Evolutionary conservation across 2,888 invertebrate genomes (phyloP).

Genomic region (Aricia artaxerxes): DNA sequence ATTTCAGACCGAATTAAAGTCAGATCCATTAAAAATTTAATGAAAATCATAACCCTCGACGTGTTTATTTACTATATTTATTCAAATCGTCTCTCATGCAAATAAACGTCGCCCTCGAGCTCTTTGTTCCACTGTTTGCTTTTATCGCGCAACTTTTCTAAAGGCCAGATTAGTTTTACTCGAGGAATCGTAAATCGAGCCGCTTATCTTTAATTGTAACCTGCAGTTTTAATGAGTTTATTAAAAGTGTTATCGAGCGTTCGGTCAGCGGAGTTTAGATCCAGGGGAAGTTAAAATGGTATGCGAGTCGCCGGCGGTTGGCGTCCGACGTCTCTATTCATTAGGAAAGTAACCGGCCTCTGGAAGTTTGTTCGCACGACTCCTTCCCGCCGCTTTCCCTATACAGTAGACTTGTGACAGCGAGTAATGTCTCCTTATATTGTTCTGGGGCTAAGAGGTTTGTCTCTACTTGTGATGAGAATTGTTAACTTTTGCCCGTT

Average conservation of each 20-base stretch:
- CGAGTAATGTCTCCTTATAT: conserved; percentile 79
- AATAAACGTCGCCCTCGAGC: conserved; percentile 61
- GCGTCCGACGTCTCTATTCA: conserved; percentile 74
- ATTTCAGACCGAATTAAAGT: conserved; percentile 36
- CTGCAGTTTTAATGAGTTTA: conserved; percentile 26
- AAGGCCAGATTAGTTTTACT: conserved; percentile 64
- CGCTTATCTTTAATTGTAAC: conserved; percentile 11
- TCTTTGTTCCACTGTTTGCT: conserved; percentile 60
- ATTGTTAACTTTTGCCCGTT: conserved; percentile 69
- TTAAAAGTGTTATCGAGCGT: conserved; percentile 48
- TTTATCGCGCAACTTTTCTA: conserved; percentile 64
- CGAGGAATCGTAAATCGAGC: conserved; percentile 60
- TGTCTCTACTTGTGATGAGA: conserved; percentile 71
- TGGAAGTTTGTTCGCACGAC: conserved; percentile 72
- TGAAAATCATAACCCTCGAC: conserved; percentile 51
- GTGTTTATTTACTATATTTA: conserved; percentile 53
- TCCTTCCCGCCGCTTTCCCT: conserved; percentile 72
- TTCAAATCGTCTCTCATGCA: conserved; percentile 60
- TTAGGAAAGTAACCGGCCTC: conserved; percentile 71
- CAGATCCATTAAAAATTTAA: conserved; percentile 44
- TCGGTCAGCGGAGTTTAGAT: conserved; percentile 60
- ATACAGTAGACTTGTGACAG: conserved; percentile 78
- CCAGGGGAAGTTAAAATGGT: conserved; percentile 61
- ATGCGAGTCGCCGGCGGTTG: conserved; percentile 68
- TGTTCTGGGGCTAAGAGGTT: conserved; percentile 79